A percentile compares a stretch with the other conserved stretches of the same genome.
These are phyloP conservation scores for Margarornis squamiger DNA, from an alignment of 2,797 vertebrate genomes.

Conservation along the genomic window DNA sequence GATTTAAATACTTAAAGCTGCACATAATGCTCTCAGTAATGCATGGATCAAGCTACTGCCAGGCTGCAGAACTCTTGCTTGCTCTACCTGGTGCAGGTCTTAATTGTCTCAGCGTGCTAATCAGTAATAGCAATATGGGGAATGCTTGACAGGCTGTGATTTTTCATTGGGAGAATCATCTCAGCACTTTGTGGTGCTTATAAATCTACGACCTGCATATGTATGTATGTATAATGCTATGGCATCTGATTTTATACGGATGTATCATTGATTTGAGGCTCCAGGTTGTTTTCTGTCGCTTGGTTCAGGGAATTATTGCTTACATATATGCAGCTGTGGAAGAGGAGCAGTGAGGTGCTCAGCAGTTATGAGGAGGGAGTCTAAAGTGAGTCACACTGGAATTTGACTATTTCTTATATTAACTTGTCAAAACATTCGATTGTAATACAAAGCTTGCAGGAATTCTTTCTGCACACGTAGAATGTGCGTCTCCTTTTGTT, in stretches of 20 bases:
- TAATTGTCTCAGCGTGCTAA: not conserved
- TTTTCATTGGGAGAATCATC: not conserved
- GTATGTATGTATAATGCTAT: not conserved
- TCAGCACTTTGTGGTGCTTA: not conserved
- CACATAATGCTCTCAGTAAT: not conserved
- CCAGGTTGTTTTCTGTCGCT: not conserved
- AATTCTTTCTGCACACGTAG: not conserved
- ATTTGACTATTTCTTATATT: conserved; percentile 38
- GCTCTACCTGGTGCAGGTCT: not conserved
- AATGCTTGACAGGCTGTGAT: not conserved
- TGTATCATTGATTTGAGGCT: not conserved
- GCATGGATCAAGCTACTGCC: not conserved
- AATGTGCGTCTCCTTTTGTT: conserved; percentile 25
- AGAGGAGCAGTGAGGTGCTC: conserved; percentile 8
- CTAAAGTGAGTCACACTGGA: conserved; percentile 46
- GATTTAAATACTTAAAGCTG: conserved; percentile 33
- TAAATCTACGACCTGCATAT: not conserved
- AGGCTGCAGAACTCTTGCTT: not conserved
- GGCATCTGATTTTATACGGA: not conserved
- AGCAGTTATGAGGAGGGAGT: not conserved
- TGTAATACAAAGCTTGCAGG: conserved; percentile 6
- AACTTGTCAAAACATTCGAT: conserved; percentile 38
- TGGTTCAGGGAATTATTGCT: not conserved
- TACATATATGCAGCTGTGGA: not conserved
- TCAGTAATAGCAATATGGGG: not conserved